These are phyloP conservation scores for Heterotilapia buettikoferi DNA, from an alignment of 2,113 vertebrate species.

Conservation along the genomic window DNA sequence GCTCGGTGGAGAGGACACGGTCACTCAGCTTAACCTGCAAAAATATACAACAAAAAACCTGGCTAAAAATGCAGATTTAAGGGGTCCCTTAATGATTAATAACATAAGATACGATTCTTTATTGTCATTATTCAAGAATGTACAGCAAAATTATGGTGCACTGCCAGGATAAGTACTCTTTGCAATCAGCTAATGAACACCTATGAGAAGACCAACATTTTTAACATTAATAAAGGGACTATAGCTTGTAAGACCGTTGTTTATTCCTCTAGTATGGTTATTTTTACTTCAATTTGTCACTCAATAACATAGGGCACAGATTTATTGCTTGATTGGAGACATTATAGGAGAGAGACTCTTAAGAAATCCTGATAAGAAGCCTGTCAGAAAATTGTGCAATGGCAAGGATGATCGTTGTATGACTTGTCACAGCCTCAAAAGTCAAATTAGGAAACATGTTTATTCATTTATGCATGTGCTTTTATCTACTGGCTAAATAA, in stretches of 20 bases:
- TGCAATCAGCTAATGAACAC: background rate
- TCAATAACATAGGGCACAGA: background rate
- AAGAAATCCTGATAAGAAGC: background rate
- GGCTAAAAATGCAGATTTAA: background rate
- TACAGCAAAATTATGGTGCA: background rate
- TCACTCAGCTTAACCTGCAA: constrained; percentile 88
- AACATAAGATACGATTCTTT: background rate
- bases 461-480: background rate
- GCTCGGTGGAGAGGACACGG: constrained; percentile 83
- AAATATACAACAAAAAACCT: background rate
- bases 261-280: background rate
- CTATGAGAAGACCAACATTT: background rate
- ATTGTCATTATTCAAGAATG: background rate
- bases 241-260: background rate
- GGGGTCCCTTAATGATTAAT: background rate
- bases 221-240: background rate
- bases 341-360: background rate
- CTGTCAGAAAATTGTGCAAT: background rate
- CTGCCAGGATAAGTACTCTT: background rate
- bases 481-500: background rate
- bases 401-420: background rate
- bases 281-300: background rate
- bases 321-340: background rate
- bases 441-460: background rate
- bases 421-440: background rate